Base-by-base conservation (phyloP, 2,113 vertebrate species). In the Pseudorectes ferrugineus region DNA sequence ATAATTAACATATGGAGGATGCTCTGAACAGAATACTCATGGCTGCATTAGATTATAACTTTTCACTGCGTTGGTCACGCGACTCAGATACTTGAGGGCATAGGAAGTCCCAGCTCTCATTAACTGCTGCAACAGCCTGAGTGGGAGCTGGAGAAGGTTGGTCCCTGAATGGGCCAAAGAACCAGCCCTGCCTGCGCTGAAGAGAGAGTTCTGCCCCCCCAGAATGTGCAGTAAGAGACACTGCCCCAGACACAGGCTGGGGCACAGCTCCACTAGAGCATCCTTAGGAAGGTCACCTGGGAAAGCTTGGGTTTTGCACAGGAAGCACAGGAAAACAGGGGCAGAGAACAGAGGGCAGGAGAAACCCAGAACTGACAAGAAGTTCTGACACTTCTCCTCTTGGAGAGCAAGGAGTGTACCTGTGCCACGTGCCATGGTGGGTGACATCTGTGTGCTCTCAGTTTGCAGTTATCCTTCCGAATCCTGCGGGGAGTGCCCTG, bases 1-100 rank as follows among this genome's bases (percentile, higher is more conserved):
- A 97, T 97, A 97, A 97, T 98, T 98, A 98, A 97, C 96, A 96
- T 97, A 95, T 85, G 94, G 92, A 97, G 97, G 95, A 96, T 94
- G 91, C 63, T 97, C 65, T 43, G 91, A 97, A 94, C 85, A 96
- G 91, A 97, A 95, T 95, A 85, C 57, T 95, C 72, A 52, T 38
- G 76, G 70, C 23, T 85, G 31, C 72, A 95, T 97, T 98, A 97
- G 95, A 97, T 97, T 89, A 90, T 58, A 85, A 93, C 93, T 96
- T 95, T 97, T 96, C 42, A 77, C 83, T 81, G 71, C 11, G 15
- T 74, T 85, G 83, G 92, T 89, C 94, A 78, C 21, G 19, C 6
- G 3, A 68, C 66, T 82, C 67, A 63, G 35, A 48, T 80, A 26
- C 31, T 72, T 28, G 42, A 72, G 65, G 52, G 55, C 40, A 46